Evolutionary conservation across 2,113 vertebrate species (phyloP).

Genomic region (Pluvianellus socialis): DNA sequence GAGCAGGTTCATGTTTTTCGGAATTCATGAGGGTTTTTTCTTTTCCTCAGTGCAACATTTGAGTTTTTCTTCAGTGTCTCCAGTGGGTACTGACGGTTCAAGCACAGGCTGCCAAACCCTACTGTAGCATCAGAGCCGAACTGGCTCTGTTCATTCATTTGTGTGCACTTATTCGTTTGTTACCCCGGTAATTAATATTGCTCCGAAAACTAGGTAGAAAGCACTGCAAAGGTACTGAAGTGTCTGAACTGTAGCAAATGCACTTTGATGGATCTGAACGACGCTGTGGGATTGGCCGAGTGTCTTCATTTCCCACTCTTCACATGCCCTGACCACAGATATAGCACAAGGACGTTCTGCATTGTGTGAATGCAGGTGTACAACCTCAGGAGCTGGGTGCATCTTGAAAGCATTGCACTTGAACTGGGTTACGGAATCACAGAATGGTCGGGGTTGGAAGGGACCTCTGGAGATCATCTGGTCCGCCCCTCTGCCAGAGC

Average conservation of each 20-base stretch:
- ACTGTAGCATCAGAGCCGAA: neutral
- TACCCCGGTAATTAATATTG: neutral
- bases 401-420: neutral
- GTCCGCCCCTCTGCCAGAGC: too few species aligned
- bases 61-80: neutral
- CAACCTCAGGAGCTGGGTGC: neutral
- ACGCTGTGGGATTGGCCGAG: neutral
- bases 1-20: neutral
- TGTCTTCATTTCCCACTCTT: neutral
- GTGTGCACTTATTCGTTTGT: neutral
- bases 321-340: neutral
- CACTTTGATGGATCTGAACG: neutral
- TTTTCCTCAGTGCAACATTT: neutral
- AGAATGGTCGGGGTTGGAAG: too few species aligned
- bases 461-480: too few species aligned
- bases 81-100: neutral
- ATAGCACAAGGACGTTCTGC: neutral
- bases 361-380: neutral
- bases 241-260: neutral
- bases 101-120: neutral
- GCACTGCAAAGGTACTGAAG: neutral
- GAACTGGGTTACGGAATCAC: neutral
- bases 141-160: neutral
- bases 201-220: neutral
- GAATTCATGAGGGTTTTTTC: neutral